Conservation (phyloP, 2,888 invertebrate species). For the Andrena dorsata region DNA sequence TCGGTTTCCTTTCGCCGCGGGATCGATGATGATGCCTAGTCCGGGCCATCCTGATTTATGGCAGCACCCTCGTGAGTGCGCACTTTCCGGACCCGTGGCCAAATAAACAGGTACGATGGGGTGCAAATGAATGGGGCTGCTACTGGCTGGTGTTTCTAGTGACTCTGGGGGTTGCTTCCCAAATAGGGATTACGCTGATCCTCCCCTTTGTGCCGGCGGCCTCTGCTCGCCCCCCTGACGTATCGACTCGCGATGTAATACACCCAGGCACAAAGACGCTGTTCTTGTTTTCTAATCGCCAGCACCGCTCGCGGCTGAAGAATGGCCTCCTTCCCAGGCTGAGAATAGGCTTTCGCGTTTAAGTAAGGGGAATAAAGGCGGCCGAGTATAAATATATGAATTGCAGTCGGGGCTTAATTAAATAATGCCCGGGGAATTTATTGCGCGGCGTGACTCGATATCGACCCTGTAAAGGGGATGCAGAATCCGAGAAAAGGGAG, state of each 20-base stretch:
- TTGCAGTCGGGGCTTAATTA: slow-evolving; percentile 37
- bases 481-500: neutral
- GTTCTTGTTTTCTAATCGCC: too few relatives aligned
- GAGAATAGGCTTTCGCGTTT: slow-evolving; percentile 1
- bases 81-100: slow-evolving; percentile 6
- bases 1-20: neutral
- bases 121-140: slow-evolving; percentile 23
- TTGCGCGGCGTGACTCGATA: slow-evolving; percentile 33
- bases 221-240: neutral
- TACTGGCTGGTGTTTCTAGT: neutral
- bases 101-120: slow-evolving; percentile 44
- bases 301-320: too few relatives aligned
- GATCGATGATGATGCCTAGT: slow-evolving; percentile 33
- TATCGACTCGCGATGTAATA: neutral
- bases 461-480: slow-evolving; percentile 13
- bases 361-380: slow-evolving; percentile 22
- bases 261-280: too few relatives aligned
- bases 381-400: slow-evolving; percentile 21
- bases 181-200: neutral
- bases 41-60: slow-evolving; percentile 45
- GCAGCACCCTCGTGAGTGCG: neutral
- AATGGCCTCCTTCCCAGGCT: neutral
- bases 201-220: neutral
- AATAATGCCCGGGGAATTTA: slow-evolving; percentile 45
- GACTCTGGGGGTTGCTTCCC: neutral